Evolutionary conservation across 2,797 vertebrate species (phyloP), one percentile per base, ranked within the genome.

Genomic region (Limnodromus scolopaceus): DNA sequence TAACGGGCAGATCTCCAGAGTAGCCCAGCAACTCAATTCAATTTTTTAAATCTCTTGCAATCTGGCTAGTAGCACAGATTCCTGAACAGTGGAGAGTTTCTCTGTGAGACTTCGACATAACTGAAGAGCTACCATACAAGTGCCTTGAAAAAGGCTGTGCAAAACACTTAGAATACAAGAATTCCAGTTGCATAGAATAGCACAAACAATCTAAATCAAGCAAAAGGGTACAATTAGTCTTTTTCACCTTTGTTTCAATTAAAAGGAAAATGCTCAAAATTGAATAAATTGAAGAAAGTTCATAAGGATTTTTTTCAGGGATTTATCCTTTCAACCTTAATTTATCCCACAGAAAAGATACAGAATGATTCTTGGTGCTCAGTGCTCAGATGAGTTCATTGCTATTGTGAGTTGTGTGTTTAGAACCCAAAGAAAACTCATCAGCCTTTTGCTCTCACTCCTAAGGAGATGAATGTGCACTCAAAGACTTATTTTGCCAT

Each of bases 81-180:
- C 18, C 17, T 53, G 45, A 72, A 49, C 15, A 45, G 38, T 23
- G 54, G 68, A 22, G 11, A 13, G 22, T 18, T 12, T 66, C 14
- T 38, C 38, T 23, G 19, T 4, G 23, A 58, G 24, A 22, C 18
- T 77, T 61, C 0, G 2, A 60, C 9, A 5, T 9, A 15, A 60
- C 2, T 16, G 20, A 46, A 72, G 39, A 71, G 17, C 8, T 34
- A 30, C n/a, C 2, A 2, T 27, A 41, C 38, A 49, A 49, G 17
- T 39, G 16, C 32, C 61, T 54, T 63, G 48, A 39, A 53, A 78
- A 60, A 36, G 10, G 10, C 28, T 36, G 11, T 41, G 34, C 15
- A 36, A 60, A 72, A 60, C 22, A 36, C 13, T 48, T 48, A 36
- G 46, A 48, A 60, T 54, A n/a, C 30, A 32, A 2, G 6, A 53